phyloP scores from a whole-genome alignment of 1,140 invertebrate species.

The Wiebesia pumilae region DNA sequence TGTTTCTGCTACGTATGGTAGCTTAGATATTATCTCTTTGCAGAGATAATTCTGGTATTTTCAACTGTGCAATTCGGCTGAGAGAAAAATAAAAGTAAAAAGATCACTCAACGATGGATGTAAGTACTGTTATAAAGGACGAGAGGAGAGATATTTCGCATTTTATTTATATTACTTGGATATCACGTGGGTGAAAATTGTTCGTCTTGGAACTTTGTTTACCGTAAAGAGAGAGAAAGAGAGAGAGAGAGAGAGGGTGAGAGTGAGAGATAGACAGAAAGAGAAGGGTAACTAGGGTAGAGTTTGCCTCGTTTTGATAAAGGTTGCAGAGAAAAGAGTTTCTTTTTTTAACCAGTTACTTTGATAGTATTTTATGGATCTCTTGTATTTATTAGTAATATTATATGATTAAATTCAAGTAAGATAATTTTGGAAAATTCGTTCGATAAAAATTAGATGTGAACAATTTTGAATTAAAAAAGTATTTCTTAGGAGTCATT shows the following conservation, averaged over 20 bases:
- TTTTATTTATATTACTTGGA: neutral
- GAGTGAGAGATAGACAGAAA: neutral
- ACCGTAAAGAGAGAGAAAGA: neutral
- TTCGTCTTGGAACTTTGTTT: neutral
- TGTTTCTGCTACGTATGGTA: neutral
- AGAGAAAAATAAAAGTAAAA: neutral
- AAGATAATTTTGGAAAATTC: neutral
- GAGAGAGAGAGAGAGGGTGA: neutral
- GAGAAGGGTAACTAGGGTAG: neutral
- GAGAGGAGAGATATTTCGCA: neutral
- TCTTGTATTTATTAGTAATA: neutral
- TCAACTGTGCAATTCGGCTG: too few species aligned
- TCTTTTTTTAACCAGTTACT: neutral
- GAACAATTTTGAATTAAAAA: neutral
- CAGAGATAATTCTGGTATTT: too few species aligned
- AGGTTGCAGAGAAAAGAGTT: neutral
- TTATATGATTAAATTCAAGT: neutral
- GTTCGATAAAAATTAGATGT: neutral
- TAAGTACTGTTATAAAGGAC: neutral
- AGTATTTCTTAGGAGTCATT: neutral
- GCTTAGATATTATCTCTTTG: neutral
- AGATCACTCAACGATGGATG: neutral
- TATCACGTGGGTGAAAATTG: neutral
- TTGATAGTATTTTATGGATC: neutral
- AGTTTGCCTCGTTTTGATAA: neutral